Percentiles rank a stretch among this genome's conserved stretches.
Conservation (phyloP, 1,140 invertebrate genomes). For the Triops longicaudatus region DNA sequence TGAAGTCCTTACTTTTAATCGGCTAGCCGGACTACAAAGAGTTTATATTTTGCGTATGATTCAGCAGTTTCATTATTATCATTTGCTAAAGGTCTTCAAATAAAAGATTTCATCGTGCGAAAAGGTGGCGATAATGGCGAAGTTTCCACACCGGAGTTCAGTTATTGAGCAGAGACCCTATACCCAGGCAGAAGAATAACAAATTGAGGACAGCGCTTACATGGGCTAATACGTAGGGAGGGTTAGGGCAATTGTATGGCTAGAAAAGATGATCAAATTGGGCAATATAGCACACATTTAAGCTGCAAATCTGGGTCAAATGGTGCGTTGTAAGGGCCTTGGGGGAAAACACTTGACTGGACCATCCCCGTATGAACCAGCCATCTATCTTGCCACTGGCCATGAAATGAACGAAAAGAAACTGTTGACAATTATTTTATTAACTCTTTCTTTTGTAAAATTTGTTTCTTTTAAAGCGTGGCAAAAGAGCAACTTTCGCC, state of each 20-base stretch:
- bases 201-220: too few species aligned
- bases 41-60: too few species aligned
- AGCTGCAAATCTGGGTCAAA: background rate
- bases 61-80: too few species aligned
- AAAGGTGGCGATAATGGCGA: too few species aligned
- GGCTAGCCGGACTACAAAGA: too few species aligned
- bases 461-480: background rate
- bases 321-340: background rate
- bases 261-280: background rate
- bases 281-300: background rate
- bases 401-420: background rate
- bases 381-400: background rate
- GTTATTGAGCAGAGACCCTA: too few species aligned
- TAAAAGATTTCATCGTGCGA: too few species aligned
- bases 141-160: too few species aligned
- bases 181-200: too few species aligned
- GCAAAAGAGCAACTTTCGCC: too few species aligned
- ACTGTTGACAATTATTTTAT: background rate
- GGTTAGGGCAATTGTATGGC: background rate
- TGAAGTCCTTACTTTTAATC: too few species aligned
- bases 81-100: too few species aligned
- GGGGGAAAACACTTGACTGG: slow-evolving; percentile 3
- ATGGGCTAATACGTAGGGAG: background rate
- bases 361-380: background rate
- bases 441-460: background rate